Evolutionary conservation across 2,113 vertebrate species (phyloP).

Genomic region (Nicator chloris): DNA sequence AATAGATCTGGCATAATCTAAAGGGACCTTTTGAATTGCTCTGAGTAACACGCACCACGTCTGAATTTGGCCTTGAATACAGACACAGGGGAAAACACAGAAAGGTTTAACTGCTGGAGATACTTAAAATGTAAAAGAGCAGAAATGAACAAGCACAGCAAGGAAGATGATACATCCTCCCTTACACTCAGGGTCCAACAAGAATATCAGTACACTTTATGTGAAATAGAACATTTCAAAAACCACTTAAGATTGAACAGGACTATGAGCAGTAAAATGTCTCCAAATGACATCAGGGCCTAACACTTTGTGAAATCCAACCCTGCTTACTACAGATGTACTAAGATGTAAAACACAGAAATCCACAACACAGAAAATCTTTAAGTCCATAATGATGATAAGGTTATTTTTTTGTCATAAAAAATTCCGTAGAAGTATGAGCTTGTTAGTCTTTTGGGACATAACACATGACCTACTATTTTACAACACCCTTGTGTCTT

Average conservation of each 20-base stretch:
- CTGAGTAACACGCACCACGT: not conserved
- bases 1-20: slow-evolving; percentile 25
- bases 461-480: not conserved
- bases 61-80: slow-evolving; percentile 23
- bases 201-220: not conserved
- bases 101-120: not conserved
- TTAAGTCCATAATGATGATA: not conserved
- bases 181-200: not conserved
- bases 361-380: not conserved
- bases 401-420: not conserved
- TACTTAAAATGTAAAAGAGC: not conserved
- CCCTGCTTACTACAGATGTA: not conserved
- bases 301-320: not conserved
- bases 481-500: not conserved
- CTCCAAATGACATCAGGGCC: not conserved
- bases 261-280: not conserved
- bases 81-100: not conserved
- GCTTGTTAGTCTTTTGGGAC: not conserved
- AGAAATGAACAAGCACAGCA: not conserved
- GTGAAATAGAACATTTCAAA: slow-evolving; percentile 9
- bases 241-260: not conserved
- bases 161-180: not conserved
- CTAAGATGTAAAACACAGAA: not conserved
- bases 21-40: not conserved
- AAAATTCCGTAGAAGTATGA: not conserved